Evolutionary conservation across 2,797 vertebrate genomes (phyloP), one percentile per base, ranked within the genome.

Genomic region (Neoniphon sammara): DNA sequence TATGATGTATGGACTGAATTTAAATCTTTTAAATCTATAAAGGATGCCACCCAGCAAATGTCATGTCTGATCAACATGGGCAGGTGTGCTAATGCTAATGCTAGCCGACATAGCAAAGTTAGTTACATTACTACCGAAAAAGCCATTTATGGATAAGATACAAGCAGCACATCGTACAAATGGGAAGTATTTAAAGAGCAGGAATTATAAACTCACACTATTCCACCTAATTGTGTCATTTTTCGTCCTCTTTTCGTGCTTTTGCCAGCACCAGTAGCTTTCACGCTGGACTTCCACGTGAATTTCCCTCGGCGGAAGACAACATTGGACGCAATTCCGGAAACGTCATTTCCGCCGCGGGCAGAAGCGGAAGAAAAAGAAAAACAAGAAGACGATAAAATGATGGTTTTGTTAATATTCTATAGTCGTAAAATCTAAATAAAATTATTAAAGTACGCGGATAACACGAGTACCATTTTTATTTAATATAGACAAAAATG

Each of bases 191-290:
- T 0, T 0, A 20, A 4, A 4, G 6, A 20, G 0, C 2, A 1
- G 5, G 0, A 0, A 20, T 31, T 3, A 57, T 39, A 70, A 11
- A 93, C 93, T 92, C 75, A 94, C 93, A 88, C 49, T 12, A 94
- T 23, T 17, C 72, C 87, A 66, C 90, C 83, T 23, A 75, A 56
- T n/a, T 91, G 87, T 20, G 90, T 78, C 93, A 94, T 94, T 70
- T 80, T 83, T 1, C 5, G 0, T 21, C 21, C 5, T 72, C 27
- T 57, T 0, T 14, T 36, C 2, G 42, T 17, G 20, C 2, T 36
- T 4, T 61, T 23, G 9, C 0, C 11, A 2, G 11, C 2, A 0
- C 1, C 0, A 9, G 36, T 4, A 0, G 0, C 31, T 44, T 12
- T 21, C 59, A 70, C 59, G 64, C 1, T 31, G 6, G 8, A 36